Evolutionary conservation across 2,888 invertebrate genomes (phyloP).

Genomic region (Drosophila mettleri): DNA sequence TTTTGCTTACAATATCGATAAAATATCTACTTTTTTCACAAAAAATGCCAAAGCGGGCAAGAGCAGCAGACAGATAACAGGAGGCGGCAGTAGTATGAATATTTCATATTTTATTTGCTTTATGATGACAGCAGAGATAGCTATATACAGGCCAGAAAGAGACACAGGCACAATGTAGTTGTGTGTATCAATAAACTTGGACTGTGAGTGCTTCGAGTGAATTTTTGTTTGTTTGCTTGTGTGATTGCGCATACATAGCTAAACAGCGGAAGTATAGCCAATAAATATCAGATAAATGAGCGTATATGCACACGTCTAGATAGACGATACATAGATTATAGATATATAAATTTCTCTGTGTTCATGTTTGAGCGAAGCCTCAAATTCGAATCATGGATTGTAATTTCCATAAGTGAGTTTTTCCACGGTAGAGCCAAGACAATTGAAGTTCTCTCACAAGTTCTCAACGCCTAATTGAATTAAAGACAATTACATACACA

Average conservation of each 20-base stretch:
- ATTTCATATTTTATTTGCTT: slow-evolving; percentile 64
- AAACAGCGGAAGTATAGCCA: slow-evolving; percentile 63
- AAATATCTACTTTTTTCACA: slow-evolving; percentile 45
- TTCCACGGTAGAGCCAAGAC: slow-evolving; percentile 30
- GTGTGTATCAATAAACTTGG: slow-evolving; percentile 38
- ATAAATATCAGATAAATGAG: slow-evolving; percentile 45
- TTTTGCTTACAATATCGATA: slow-evolving; percentile 75
- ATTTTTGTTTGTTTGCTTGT: slow-evolving; percentile 43
- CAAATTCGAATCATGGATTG: slow-evolving; percentile 24
- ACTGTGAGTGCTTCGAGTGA: slow-evolving; percentile 10
- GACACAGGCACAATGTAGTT: slow-evolving; percentile 3
- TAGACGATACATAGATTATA: neutral
- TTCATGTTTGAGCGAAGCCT: neutral
- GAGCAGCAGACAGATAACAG: slow-evolving; percentile 56
- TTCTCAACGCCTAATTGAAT: slow-evolving; percentile 64
- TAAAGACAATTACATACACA: slow-evolving; percentile 68
- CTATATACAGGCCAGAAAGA: slow-evolving; percentile 18
- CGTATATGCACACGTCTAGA: neutral
- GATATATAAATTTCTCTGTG: neutral
- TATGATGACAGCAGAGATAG: slow-evolving; percentile 51
- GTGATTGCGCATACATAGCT: slow-evolving; percentile 48
- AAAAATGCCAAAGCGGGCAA: neutral
- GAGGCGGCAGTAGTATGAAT: slow-evolving; percentile 66
- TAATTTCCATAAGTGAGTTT: slow-evolving; percentile 12
- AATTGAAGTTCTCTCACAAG: slow-evolving; percentile 58